Evolutionary conservation across 2,797 vertebrate genomes (phyloP), one percentile per base, ranked within the genome.

Genomic region (Sebastes matsubarae): DNA sequence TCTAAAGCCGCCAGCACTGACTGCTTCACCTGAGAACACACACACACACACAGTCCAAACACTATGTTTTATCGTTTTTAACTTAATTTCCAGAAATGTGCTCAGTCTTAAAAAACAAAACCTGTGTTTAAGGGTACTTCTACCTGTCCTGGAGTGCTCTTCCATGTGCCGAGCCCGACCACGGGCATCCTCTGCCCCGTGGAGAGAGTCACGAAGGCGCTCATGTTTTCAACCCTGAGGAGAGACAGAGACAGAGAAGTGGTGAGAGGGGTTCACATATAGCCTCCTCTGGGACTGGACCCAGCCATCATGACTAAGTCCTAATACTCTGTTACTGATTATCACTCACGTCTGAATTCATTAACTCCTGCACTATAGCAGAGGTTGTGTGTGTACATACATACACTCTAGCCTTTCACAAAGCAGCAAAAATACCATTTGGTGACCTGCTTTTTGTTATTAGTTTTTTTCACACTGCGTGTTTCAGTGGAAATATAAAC

Each of bases 131-230:
- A 29, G 14, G 29, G 16, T 54, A 36, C 11, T 3, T 52, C 54
- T 80, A 95, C 95, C 95, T 95, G 93, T 87, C 95, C 95, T 36
- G 91, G 80, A 29, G 87, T n/a, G 60, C 94, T 96, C 89, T 96
- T 96, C 95, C 95, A 96, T 5, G 95, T 96, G 42, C 95, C 96
- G 1, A 96, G 92, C 5, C 96, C 95, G 11, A 96, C 86, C 27
- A 80, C 2, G 14, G 95, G 95, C 91, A 96, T 95, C 86, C 70
- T 92, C 87, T 93, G 93, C 55, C 94, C 94, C 1, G 91, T 85
- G 0, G 88, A 91, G 18, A 95, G 93, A 30, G 85, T 91, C 72
- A 94, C 67, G 8, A 79, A 89, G 69, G 63, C 20, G 60, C 72
- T 94, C 95, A 96, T 96, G 72, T 80, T 91, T 64, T 64, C 73